Conservation (phyloP, 2,888 invertebrate species). For the Cheilosia urbana region DNA sequence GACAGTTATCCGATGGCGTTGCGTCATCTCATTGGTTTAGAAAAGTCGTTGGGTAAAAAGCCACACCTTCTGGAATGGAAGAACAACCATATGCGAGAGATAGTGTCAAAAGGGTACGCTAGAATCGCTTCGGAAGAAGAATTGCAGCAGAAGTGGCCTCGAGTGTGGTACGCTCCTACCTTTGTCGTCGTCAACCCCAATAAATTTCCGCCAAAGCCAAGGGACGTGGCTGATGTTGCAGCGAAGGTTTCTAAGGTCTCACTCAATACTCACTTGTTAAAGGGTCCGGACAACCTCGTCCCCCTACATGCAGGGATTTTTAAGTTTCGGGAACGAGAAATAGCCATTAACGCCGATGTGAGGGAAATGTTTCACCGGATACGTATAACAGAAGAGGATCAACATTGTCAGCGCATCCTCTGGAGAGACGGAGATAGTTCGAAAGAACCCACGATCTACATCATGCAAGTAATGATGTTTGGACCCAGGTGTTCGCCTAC, state of each 20-base stretch:
- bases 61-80: constrained; percentile 1
- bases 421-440: neutral
- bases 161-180: neutral
- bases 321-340: neutral
- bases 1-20: neutral
- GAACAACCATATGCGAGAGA: neutral
- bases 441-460: neutral
- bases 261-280: neutral
- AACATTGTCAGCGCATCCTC: neutral
- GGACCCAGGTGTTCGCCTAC: constrained; percentile 62
- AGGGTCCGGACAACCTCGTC: neutral
- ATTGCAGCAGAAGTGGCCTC: neutral
- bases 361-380: neutral
- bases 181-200: neutral
- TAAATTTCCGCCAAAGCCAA: neutral
- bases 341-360: neutral
- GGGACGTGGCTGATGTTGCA: neutral
- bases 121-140: neutral
- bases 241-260: neutral
- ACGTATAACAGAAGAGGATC: neutral
- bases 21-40: neutral
- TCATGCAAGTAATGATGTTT: constrained; percentile 65
- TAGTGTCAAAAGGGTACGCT: neutral
- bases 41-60: neutral
- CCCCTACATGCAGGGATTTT: neutral